Evolutionary conservation across 92 coral and sea anemone species (phyloP).

Genomic region (Porites lobata): DNA sequence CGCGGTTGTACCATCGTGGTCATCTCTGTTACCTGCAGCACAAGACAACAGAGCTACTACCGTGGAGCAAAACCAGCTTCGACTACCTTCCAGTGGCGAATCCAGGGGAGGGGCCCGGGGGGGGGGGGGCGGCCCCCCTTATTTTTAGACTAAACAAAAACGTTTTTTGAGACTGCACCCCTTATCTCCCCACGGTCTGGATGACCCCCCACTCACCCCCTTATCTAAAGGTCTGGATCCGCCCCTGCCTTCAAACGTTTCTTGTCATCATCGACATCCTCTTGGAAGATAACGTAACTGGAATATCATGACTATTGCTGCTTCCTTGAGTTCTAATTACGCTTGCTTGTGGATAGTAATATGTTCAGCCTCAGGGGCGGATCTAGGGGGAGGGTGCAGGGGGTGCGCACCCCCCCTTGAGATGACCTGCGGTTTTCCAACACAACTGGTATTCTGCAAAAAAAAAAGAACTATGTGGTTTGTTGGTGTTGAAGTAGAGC

Average conservation of each 20-base stretch:
- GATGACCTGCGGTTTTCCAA: too few relatives aligned
- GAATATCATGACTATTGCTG: too few relatives aligned
- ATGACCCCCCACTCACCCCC: not conserved
- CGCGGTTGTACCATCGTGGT: not conserved
- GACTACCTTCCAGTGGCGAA: too few relatives aligned
- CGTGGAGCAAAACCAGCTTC: not conserved
- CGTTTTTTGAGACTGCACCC: not conserved
- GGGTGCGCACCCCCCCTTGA: too few relatives aligned
- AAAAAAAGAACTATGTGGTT: too few relatives aligned
- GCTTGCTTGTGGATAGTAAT: too few relatives aligned
- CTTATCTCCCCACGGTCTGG: not conserved
- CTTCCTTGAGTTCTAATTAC: too few relatives aligned
- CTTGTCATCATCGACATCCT: not conserved
- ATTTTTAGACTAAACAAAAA: not conserved
- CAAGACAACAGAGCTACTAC: not conserved
- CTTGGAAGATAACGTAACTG: slow-evolving; percentile 18
- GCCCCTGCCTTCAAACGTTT: not conserved
- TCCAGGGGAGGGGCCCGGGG: too few relatives aligned
- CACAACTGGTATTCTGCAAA: too few relatives aligned
- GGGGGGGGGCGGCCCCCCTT: not conserved
- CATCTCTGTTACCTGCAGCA: not conserved
- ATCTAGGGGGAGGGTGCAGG: too few relatives aligned
- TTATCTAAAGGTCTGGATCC: not conserved
- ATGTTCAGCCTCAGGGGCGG: too few relatives aligned
- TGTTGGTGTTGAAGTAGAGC: too few relatives aligned